Evolutionary conservation across 37 sponge, comb jelly and placozoan genomes (phyloP).

Genomic region (Oopsacas minuta): DNA sequence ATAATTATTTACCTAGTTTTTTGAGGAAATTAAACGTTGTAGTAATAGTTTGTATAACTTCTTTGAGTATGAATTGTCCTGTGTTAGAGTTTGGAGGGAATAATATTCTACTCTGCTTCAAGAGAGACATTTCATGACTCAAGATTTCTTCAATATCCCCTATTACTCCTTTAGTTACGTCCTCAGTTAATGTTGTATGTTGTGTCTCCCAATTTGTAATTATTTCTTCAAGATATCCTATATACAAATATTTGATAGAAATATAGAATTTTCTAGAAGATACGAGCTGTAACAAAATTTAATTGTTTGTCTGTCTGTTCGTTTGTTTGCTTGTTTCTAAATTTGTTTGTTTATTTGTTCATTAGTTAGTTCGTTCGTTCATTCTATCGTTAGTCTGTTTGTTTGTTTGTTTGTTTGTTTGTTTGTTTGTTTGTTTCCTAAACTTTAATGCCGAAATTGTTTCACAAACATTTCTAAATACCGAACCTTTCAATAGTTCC

Average conservation of each 20-base stretch:
- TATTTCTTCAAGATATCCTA: not conserved
- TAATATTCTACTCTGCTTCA: not conserved
- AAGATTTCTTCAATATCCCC: not conserved
- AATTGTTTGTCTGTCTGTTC: too few species aligned
- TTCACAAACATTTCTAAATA: too few species aligned
- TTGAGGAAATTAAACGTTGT: not conserved
- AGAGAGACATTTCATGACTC: not conserved
- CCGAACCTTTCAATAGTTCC: not conserved
- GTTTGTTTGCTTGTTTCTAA: too few species aligned
- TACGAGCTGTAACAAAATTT: too few species aligned
- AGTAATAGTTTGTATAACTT: not conserved
- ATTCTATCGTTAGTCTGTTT: too few species aligned
- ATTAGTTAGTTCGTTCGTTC: too few species aligned
- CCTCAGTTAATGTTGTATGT: not conserved
- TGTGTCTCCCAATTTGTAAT: not conserved
- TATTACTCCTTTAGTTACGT: not conserved
- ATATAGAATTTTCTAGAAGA: not conserved
- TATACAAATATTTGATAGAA: not conserved
- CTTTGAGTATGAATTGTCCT: not conserved
- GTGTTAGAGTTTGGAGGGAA: constrained; percentile 4
- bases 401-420: too few species aligned
- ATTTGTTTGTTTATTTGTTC: too few species aligned
- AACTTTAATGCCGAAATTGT: too few species aligned
- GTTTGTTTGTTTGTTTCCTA: too few species aligned
- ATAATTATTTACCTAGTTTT: not conserved